Evolutionary conservation across 2,888 invertebrate species (phyloP), one percentile per base, ranked within the genome.

Genomic region (Tetragnatha montana): DNA sequence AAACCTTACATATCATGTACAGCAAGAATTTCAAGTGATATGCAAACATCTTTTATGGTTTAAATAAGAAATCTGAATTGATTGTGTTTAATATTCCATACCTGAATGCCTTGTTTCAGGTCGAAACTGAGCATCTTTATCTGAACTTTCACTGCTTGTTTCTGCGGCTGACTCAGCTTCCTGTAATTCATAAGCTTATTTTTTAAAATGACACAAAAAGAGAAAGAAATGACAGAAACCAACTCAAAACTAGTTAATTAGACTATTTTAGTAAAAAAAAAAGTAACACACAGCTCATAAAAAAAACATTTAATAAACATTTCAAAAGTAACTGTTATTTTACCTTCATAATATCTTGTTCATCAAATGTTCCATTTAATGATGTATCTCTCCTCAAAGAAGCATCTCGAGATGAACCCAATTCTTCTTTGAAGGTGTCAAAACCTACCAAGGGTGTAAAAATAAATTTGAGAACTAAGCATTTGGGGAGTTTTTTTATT

Each of bases 311-410:
- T 60, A 10, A 60, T 60, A 60, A 17, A 60, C 12, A 10, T 60
- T 8, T 60, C 60, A 60, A 60, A 60, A 8, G 10, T 60, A 35
- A 21, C 0, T 21, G 35, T 35, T n/a, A 50, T 19, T 85, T 79
- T 94, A 96, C 96, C 94, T 96, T 96, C 94, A 96, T 95, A 89
- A 96, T 94, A 93, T 96, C 96, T 92, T 95, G 94, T 92, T 95
- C 95, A 93, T 95, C 95, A 92, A 94, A 94, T 86, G 94, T 93
- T 74, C 88, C 90, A 81, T 91, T 89, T 14, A 90, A 81, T 71
- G 91, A 91, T n/a, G 88, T 86, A 50, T 89, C 92, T 93, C 93
- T 91, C 93, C 93, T 92, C 93, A 93, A 91, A 92, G 93, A 91
- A 49, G 90, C 95, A 91, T 96, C 96, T 94, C 96, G 95, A 91